Evolutionary conservation across 2,113 vertebrate genomes (phyloP).

Genomic region (Lampris megalopsis): DNA sequence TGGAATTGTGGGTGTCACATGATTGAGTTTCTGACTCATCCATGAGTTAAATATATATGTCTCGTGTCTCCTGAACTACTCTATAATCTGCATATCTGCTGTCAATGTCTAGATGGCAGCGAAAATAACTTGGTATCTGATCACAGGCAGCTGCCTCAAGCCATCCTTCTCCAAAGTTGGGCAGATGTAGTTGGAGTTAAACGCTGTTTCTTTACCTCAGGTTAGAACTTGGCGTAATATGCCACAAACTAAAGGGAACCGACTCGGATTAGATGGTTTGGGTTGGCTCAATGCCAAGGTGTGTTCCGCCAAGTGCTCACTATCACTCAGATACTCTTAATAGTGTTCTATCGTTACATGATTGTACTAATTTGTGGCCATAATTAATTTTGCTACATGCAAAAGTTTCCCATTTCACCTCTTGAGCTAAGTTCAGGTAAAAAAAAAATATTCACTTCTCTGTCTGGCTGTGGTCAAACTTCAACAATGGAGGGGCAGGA

Average conservation of each 20-base stretch:
- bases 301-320: not conserved
- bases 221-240: not conserved
- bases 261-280: not conserved
- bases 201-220: constrained; percentile 15
- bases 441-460: no score
- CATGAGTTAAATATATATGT: constrained; percentile 24
- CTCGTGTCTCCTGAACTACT: constrained; percentile 7
- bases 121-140: constrained; percentile 46
- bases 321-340: no score
- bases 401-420: no score
- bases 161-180: constrained; percentile 22
- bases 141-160: constrained; percentile 45
- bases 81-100: constrained; percentile 6
- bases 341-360: no score
- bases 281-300: not conserved
- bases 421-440: no score
- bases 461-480: not conserved
- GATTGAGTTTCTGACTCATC: constrained; percentile 9
- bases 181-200: constrained; percentile 30
- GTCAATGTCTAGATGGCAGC: constrained; percentile 8
- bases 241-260: not conserved
- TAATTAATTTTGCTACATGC: no score
- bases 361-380: no score
- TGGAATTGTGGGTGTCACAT: not conserved
- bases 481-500: not conserved